Conservation (phyloP, 2,113 vertebrate genomes). For the Hiodon tergisus region DNA sequence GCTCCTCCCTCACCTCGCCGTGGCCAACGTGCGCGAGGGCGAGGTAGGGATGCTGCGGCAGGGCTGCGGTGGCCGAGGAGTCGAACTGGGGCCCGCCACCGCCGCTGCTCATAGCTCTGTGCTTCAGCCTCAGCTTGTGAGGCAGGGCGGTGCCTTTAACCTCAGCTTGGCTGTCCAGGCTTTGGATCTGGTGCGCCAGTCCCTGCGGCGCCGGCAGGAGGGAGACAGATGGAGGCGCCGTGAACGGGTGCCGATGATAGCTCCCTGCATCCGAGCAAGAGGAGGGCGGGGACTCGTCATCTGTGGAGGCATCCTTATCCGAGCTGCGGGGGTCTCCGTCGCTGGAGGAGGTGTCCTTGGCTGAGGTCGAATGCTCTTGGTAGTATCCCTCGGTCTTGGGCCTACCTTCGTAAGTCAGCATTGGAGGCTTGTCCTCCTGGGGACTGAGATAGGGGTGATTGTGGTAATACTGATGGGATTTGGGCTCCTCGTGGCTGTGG, state of each 20-base stretch:
- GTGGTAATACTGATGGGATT: slow-evolving; percentile 46
- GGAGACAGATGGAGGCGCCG: slow-evolving; percentile 6
- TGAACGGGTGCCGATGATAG: slow-evolving; percentile 25
- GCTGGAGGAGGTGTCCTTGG: slow-evolving; percentile 63
- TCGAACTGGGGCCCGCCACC: slow-evolving; percentile 44
- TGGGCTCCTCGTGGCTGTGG: slow-evolving; percentile 54
- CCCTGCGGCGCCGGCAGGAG: background rate
- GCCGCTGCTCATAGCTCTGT: slow-evolving; percentile 57
- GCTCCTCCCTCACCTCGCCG: slow-evolving; percentile 47
- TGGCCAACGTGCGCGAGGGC: slow-evolving; percentile 52
- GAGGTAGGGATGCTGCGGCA: slow-evolving; percentile 66
- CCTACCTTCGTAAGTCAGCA: slow-evolving; percentile 60
- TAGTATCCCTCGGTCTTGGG: slow-evolving; percentile 48
- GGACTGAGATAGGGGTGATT: slow-evolving; percentile 58
- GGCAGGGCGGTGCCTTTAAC: slow-evolving; percentile 65
- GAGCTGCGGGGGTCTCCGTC: slow-evolving; percentile 62
- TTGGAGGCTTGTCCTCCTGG: slow-evolving; percentile 61
- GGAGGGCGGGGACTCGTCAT: slow-evolving; percentile 59
- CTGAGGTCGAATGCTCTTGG: slow-evolving; percentile 54
- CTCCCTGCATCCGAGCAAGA: slow-evolving; percentile 53
- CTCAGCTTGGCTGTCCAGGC: slow-evolving; percentile 47
- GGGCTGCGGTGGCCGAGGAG: slow-evolving; percentile 37
- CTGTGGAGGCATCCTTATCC: slow-evolving; percentile 66
- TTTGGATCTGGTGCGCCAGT: slow-evolving; percentile 3
- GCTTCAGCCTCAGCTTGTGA: slow-evolving; percentile 76